Percentiles rank a stretch among this genome's conserved stretches.
These are phyloP conservation scores for Peribatodes rhomboidaria DNA, from an alignment of 2,888 invertebrate species.

Conservation along the genomic window DNA sequence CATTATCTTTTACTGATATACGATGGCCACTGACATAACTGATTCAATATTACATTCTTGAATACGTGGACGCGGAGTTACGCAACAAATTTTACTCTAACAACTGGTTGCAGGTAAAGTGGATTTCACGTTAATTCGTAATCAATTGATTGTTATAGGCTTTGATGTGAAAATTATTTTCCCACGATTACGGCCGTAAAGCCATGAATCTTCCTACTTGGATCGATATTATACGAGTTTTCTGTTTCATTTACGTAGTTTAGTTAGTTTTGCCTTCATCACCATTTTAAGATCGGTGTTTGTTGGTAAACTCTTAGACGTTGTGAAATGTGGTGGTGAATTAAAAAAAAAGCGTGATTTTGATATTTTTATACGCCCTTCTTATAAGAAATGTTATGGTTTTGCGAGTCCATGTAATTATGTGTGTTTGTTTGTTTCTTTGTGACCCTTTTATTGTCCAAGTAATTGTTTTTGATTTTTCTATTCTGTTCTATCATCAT, in stretches of 20 bases:
- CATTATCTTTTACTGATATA: constrained; percentile 25
- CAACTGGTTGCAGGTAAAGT: constrained; percentile 48
- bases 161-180: constrained; percentile 47
- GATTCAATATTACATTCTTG: constrained; percentile 31
- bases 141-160: constrained; percentile 46
- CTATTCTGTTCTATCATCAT: too few species aligned
- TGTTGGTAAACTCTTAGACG: too few species aligned
- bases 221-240: neutral
- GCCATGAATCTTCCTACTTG: constrained; percentile 6
- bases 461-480: too few species aligned
- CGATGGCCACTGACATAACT: constrained; percentile 19
- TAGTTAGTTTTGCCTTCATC: neutral
- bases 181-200: constrained; percentile 55
- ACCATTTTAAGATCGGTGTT: neutral
- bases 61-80: constrained; percentile 35
- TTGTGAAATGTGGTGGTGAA: too few species aligned
- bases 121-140: constrained; percentile 45
- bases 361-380: too few species aligned
- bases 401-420: too few species aligned
- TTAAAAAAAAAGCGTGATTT: too few species aligned
- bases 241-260: neutral
- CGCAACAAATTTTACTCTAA: constrained; percentile 43
- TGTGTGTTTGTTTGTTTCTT: too few species aligned
- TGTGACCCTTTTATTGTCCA: too few species aligned
- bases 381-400: too few species aligned